Evolutionary conservation across 2,888 invertebrate genomes (phyloP), one percentile per base, ranked within the genome.

Genomic region (Herminia tarsipennalis): DNA sequence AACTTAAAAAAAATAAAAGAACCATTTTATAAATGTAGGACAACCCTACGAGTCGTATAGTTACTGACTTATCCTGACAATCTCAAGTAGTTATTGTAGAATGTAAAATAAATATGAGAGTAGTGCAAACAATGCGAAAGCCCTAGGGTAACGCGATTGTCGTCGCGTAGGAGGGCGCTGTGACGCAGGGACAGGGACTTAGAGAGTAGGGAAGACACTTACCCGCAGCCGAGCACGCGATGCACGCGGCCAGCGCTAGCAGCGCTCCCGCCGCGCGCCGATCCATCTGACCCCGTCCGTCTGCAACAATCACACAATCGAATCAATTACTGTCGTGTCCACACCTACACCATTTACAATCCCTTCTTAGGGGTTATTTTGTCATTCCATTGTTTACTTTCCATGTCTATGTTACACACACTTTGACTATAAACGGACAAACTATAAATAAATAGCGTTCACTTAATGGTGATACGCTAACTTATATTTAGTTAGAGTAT

Each of bases 211-310:
- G 10, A 30, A 17, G 30, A 5, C 1, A 73, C 76, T 76, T 62
- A 91, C 91, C 91, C 76, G 90, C 88, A 66, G 78, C 76, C 71
- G 89, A 75, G 78, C 83, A 79, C 78, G 86, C 86, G 81, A 92
- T 68, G 84, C 88, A 86, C 74, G 87, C 88, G 86, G 89, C 86
- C 71, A 92, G 85, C 87, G 89, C 90, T 63, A 90, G 81, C 82
- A 92, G 91, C 88, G 88, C 88, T 74, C 88, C 88, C 86, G 91
- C 86, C 74, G 83, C 86, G 88, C 91, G 88, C 89, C 86, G 83
- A 83, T 88, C 91, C 91, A 91, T 91, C 87, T 87, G 87, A 84
- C 82, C 74, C 78, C 82, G 74, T 77, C 86, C 81, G 75, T 85
- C 89, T 90, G 86, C 20, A 87, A 89, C 83, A 88, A 85, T 58